A percentile compares a stretch with the other conserved stretches of the same genome.
These are phyloP conservation scores for Meandrina meandrites DNA, from an alignment of 92 coral and sea anemone species.

Conservation along the genomic window DNA sequence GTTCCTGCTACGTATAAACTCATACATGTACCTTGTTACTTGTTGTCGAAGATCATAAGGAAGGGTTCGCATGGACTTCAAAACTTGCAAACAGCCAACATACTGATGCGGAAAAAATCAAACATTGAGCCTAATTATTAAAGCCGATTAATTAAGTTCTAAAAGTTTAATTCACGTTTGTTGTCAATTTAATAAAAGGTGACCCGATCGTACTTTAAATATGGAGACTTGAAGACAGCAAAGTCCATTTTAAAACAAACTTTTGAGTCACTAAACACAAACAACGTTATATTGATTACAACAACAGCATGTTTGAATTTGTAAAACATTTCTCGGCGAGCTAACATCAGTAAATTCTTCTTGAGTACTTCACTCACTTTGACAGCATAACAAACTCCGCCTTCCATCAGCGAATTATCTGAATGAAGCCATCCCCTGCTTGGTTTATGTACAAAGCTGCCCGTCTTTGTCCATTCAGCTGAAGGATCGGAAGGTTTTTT, in stretches of 20 bases:
- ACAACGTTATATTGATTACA: not conserved
- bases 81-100: constrained; percentile 90
- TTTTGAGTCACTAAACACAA: not conserved
- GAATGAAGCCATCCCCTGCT: constrained; percentile 96
- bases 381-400: constrained; percentile 98
- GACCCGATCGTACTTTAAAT: not conserved
- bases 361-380: constrained; percentile 60
- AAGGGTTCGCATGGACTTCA: constrained; percentile 96
- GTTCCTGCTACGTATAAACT: not conserved
- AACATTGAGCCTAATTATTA: no score
- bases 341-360: not conserved
- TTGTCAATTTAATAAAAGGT: not conserved
- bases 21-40: constrained; percentile 74
- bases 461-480: constrained; percentile 95
- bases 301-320: not conserved
- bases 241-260: not conserved
- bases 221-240: not conserved
- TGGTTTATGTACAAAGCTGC: constrained; percentile 93
- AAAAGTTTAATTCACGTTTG: not conserved
- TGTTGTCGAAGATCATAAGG: constrained; percentile 96
- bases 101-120: constrained; percentile 57
- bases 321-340: not conserved
- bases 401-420: constrained; percentile 86
- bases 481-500: constrained; percentile 73
- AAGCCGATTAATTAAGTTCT: no score